phyloP scores from a whole-genome alignment of 2,113 vertebrate genomes.

The Balaeniceps rex region DNA sequence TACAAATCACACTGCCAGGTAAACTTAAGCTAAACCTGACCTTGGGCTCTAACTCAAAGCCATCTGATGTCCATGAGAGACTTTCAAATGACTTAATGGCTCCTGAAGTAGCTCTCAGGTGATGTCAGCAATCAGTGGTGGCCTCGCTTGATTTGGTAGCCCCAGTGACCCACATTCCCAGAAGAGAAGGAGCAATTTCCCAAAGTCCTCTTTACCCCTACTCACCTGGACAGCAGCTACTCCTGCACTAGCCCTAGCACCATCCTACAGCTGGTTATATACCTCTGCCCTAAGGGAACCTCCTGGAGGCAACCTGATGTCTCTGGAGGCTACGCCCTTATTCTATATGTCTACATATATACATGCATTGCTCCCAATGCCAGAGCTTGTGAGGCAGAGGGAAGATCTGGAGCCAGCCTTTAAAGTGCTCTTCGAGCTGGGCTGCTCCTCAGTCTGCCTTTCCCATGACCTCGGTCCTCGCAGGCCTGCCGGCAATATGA shows the following conservation, averaged over 20 bases:
- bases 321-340: background rate
- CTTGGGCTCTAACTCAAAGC: background rate
- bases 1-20: conserved; percentile 7
- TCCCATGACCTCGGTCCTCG: background rate
- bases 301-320: background rate
- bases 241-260: background rate
- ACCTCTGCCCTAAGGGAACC: background rate
- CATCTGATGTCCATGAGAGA: background rate
- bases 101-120: background rate
- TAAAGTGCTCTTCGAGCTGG: background rate
- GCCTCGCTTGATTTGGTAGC: background rate
- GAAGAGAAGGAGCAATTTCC: background rate
- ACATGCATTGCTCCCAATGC: rapidly evolving
- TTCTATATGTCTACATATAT: background rate
- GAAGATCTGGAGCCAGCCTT: background rate
- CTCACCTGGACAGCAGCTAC: background rate
- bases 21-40: background rate
- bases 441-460: background rate
- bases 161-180: background rate
- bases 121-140: background rate
- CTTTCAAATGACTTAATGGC: background rate
- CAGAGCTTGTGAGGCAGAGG: background rate
- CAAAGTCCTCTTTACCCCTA: background rate
- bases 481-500: background rate
- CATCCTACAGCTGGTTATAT: background rate